A percentile compares a stretch with the other conserved stretches of the same genome.
Evolutionary conservation across 2,113 vertebrate genomes (phyloP).

Genomic region (Psettodes erumei): DNA sequence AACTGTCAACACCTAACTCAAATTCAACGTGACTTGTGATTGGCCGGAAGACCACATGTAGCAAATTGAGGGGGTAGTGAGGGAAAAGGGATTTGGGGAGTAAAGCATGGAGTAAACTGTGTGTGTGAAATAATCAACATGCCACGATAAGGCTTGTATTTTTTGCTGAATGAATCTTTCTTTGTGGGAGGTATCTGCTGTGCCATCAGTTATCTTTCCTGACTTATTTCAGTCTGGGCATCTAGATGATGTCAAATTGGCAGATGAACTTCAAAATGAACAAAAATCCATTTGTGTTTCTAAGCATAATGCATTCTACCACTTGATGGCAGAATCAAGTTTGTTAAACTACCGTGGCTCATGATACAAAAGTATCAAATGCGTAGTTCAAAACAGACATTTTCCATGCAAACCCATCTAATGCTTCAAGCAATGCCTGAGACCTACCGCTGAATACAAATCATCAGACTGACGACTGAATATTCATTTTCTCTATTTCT

Average conservation of each 20-base stretch:
- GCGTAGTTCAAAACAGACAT: slow-evolving; percentile 3
- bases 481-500: neutral
- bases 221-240: neutral
- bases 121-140: neutral
- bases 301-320: neutral
- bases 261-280: neutral
- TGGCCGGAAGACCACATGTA: neutral
- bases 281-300: neutral
- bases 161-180: neutral
- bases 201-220: neutral
- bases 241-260: neutral
- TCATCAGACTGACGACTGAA: neutral
- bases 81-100: neutral
- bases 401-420: neutral
- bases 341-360: neutral
- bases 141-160: neutral
- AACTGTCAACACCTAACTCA: neutral
- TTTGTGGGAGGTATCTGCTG: neutral
- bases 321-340: neutral
- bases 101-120: neutral
- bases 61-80: neutral
- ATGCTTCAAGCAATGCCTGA: neutral
- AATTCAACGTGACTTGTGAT: neutral
- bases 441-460: slow-evolving; percentile 4
- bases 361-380: neutral